Base-by-base conservation (phyloP, 1,140 invertebrate genomes). In the Tetragnatha versicolor region DNA sequence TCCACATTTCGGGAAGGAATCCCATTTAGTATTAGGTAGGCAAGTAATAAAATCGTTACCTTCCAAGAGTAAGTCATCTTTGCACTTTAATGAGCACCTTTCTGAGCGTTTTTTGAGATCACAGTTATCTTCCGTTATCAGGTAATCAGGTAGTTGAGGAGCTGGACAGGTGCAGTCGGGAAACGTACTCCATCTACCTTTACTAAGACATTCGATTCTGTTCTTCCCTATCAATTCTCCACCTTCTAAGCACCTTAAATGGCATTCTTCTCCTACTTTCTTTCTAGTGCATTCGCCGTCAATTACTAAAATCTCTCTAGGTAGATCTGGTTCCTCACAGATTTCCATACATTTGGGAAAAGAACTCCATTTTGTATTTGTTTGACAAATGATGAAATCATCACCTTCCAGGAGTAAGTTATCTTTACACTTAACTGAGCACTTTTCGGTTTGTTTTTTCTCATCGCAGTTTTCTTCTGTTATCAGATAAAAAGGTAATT, bases 121-220 rank as follows among this genome's bases (percentile, higher is more conserved):
- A 12, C 70, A 73, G 27, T 73, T 47, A 20, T 61, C 29, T 25
- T 73, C 37, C 10, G 22, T 10, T 35, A 2, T 4, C 25, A 73
- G 12, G 29, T 25, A 5, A 25, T 27, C n/a, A 17, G 17, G 33
- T 33, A 49, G 10, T 27, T 2, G 45, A 7, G 55, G 55, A 14
- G 9, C 2, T 17, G 39, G 55, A 25, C 70, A 73, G 14, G 39
- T 20, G 20, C 70, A 73, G 5, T 61, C 39, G 17, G 55, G 70
- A 12, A 47, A 20, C 2, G 25, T 22, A 20, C 33, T 47, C 70
- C 70, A 73, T 14, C n/a, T 14, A 25, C 2, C 7, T 3, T 29
- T 37, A 0, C 12, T 4, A 27, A 61, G 14, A 12, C 70, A 73
- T 49, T 45, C 33, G 2, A 47, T 20, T 7, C 9, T 4, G 12